These are phyloP conservation scores for Triplophysa rosa DNA, from an alignment of 2,113 vertebrate genomes.

Conservation along the genomic window DNA sequence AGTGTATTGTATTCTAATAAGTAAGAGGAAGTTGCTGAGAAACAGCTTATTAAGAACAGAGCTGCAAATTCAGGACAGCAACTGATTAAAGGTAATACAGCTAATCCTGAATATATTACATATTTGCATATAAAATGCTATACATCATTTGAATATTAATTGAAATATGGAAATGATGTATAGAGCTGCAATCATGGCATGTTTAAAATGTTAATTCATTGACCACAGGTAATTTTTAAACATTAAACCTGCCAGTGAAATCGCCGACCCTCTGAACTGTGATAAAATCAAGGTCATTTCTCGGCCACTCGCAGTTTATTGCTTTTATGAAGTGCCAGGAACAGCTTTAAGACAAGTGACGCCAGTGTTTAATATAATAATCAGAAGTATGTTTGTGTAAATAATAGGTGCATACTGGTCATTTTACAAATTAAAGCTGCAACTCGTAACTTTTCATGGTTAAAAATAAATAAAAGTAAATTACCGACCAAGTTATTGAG, in stretches of 20 bases:
- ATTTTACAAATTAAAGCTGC: no score
- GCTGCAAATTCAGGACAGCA: conserved; percentile 70
- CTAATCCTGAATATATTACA: conserved; percentile 80
- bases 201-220: conserved; percentile 75
- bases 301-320: no score
- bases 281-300: conserved; percentile 19
- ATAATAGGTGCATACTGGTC: no score
- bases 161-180: conserved; percentile 76
- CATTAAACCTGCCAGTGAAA: background rate
- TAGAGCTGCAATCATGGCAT: conserved; percentile 73
- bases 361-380: no score
- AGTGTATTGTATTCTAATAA: conserved; percentile 79
- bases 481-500: no score
- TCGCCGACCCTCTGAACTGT: background rate
- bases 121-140: conserved; percentile 74
- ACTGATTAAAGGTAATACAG: conserved; percentile 75
- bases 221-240: conserved; percentile 57
- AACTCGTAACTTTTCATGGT: no score
- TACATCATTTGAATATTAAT: conserved; percentile 77
- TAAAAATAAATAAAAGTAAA: no score
- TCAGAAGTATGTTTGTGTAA: no score
- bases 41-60: conserved; percentile 74
- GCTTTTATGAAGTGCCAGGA: no score
- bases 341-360: no score
- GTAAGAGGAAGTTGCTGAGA: conserved; percentile 73